Evolutionary conservation across 2,113 vertebrate species (phyloP).

Genomic region (Carassius auratus): DNA sequence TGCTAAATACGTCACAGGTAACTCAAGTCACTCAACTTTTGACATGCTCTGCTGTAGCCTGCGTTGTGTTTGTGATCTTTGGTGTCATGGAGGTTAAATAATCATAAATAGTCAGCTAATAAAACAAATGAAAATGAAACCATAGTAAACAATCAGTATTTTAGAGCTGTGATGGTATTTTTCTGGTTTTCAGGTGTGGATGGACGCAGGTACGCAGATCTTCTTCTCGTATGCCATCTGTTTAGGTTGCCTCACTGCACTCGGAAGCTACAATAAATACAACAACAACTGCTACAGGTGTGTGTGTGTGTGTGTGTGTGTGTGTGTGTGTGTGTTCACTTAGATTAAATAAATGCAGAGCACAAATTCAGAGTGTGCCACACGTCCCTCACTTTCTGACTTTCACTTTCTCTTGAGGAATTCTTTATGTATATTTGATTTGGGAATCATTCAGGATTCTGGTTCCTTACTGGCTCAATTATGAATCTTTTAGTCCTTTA

Average conservation of each 20-base stretch:
- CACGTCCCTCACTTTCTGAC: no score
- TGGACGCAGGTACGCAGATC: constrained; percentile 97
- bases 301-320: no score
- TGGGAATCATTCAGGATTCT: no score
- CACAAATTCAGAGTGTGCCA: no score
- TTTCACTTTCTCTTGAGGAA: no score
- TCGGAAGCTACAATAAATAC: constrained; percentile 97
- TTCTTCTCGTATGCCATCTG: constrained; percentile 98
- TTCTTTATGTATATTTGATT: no score
- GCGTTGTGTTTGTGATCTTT: neutral
- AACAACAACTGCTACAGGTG: constrained; percentile 98
- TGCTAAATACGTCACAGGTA: neutral
- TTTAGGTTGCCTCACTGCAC: constrained; percentile 90
- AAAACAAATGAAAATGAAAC: neutral
- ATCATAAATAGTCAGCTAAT: neutral
- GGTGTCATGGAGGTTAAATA: neutral
- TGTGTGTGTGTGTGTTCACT: no score
- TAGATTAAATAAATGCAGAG: no score
- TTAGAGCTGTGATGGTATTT: neutral
- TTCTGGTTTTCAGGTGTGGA: constrained; percentile 86
- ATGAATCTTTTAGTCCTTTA: no score
- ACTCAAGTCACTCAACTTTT: neutral
- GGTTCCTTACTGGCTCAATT: no score
- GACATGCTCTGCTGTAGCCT: neutral
- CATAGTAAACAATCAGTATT: neutral